Percentiles rank a stretch among this genome's conserved stretches.
phyloP scores from a whole-genome alignment of 2,888 invertebrate genomes.

The Sinhomidia bicolor region DNA sequence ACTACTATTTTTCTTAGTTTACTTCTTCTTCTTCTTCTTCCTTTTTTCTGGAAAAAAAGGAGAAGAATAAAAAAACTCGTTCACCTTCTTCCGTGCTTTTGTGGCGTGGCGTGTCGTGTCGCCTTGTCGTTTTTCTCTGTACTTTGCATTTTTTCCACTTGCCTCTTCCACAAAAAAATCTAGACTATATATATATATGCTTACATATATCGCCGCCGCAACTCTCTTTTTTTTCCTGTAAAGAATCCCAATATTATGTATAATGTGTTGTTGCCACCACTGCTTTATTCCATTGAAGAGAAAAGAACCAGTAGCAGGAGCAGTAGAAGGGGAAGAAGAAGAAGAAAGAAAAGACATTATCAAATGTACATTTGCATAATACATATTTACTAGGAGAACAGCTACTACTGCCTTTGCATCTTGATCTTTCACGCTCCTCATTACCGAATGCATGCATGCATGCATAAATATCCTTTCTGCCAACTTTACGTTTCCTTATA shows the following conservation, averaged over 20 bases:
- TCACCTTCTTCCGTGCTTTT: constrained; percentile 47
- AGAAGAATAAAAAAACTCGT: constrained; percentile 32
- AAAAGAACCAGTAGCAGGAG: no score
- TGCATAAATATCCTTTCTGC: neutral
- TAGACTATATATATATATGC: no score
- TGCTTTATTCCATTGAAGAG: no score
- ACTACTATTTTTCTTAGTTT: constrained; percentile 23
- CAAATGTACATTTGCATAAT: constrained; percentile 11
- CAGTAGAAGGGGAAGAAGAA: no score
- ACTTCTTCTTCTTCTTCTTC: neutral
- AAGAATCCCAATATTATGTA: no score
- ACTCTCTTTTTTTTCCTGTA: no score
- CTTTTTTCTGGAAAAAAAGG: neutral
- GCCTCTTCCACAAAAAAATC: no score
- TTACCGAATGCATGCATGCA: neutral
- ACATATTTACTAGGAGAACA: neutral
- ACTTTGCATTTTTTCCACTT: constrained; percentile 19
- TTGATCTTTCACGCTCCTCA: neutral
- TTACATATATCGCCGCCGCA: no score
- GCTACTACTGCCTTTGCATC: neutral
- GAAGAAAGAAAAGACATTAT: neutral
- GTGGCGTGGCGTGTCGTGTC: neutral
- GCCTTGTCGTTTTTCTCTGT: neutral
- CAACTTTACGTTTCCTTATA: neutral
- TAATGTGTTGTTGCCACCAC: no score